These are phyloP conservation scores for Buathra laborator DNA, from an alignment of 2,888 invertebrate genomes.

Conservation along the genomic window DNA sequence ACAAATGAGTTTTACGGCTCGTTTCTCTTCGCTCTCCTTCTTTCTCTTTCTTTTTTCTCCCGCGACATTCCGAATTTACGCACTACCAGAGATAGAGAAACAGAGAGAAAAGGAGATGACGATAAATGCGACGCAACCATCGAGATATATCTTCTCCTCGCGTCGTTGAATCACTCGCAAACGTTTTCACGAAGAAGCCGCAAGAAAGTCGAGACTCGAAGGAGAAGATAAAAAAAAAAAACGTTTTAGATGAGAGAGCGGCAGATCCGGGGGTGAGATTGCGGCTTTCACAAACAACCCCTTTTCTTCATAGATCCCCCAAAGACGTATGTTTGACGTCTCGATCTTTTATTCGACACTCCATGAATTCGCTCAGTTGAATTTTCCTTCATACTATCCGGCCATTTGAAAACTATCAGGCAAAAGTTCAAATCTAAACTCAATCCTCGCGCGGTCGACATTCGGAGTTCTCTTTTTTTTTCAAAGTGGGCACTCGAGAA, in stretches of 20 bases:
- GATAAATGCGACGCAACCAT: conserved; percentile 66
- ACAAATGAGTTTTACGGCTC: conserved; percentile 78
- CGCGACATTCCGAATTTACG: conserved; percentile 65
- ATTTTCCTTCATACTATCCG: background rate
- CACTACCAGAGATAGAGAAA: conserved; percentile 70
- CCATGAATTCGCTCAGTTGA: conserved; percentile 15
- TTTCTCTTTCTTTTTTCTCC: conserved; percentile 3
- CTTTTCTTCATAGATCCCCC: conserved; percentile 36
- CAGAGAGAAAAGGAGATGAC: conserved; percentile 39
- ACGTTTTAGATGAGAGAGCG: conserved; percentile 42
- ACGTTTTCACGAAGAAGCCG: conserved; percentile 48
- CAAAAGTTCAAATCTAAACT: background rate
- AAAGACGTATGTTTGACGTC: conserved; percentile 20
- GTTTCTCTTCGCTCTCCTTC: conserved; percentile 72
- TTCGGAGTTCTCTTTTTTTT: background rate
- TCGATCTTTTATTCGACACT: conserved; percentile 42
- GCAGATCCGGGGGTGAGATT: conserved; percentile 64
- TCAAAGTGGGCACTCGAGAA: background rate
- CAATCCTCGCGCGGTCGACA: background rate
- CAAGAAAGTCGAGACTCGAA: conserved; percentile 46
- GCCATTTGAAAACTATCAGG: conserved; percentile 34
- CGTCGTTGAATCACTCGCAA: conserved; percentile 57
- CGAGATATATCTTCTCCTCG: conserved; percentile 60
- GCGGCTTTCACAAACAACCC: conserved; percentile 69
- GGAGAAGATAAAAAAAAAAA: conserved; percentile 34